Conservation (phyloP, 1,140 invertebrate genomes). For the Macrosteles quadrilineatus region DNA sequence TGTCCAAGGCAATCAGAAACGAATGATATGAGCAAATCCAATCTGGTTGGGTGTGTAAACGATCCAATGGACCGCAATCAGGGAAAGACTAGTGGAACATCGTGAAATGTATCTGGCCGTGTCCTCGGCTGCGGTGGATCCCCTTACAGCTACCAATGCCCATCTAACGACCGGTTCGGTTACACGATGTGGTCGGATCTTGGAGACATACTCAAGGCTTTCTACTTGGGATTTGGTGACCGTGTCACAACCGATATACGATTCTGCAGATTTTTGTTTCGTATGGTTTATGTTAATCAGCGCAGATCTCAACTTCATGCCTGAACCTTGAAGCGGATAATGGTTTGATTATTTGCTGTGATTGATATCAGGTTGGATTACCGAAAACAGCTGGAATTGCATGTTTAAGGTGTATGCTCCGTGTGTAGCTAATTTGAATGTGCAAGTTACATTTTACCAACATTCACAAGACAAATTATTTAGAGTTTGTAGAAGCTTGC, state of each 20-base stretch:
- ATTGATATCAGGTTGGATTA: too few relatives aligned
- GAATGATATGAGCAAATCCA: background rate
- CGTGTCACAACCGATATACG: background rate
- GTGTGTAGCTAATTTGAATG: too few relatives aligned
- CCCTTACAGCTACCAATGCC: constrained; percentile 15
- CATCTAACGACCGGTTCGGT: constrained; percentile 19
- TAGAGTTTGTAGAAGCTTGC: too few relatives aligned
- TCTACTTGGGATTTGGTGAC: constrained; percentile 5
- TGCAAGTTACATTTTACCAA: too few relatives aligned
- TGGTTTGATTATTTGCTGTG: too few relatives aligned
- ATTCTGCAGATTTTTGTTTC: too few relatives aligned
- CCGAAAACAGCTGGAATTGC: too few relatives aligned
- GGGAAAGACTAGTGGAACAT: constrained; percentile 7
- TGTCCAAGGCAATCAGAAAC: background rate
- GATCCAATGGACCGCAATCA: constrained; percentile 5
- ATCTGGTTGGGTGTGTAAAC: background rate
- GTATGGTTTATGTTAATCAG: too few relatives aligned
- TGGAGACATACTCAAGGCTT: constrained; percentile 17
- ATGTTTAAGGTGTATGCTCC: too few relatives aligned
- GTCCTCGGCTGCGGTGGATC: background rate
- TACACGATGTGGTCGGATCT: constrained; percentile 9
- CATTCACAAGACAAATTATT: too few relatives aligned
- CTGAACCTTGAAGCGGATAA: too few relatives aligned
- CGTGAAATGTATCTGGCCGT: constrained; percentile 19
- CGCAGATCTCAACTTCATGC: too few relatives aligned